A percentile compares a stretch with the other conserved stretches of the same genome.
These are phyloP conservation scores for Galeopsomyia nigrocyanea DNA, from an alignment of 2,888 invertebrate species.

Conservation along the genomic window DNA sequence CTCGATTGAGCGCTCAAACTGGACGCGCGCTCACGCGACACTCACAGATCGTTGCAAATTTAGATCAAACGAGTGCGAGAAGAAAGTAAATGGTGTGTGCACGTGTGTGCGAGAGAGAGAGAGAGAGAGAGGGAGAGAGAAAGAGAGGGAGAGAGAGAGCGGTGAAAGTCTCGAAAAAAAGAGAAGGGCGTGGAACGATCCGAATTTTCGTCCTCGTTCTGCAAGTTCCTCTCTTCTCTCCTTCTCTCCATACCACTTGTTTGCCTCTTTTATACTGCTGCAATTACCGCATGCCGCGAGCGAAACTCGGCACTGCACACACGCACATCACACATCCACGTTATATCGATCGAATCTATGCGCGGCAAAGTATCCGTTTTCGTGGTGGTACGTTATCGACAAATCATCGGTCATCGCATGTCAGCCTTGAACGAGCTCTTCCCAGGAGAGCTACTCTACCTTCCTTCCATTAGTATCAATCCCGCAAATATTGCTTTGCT, in stretches of 20 bases:
- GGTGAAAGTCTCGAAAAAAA: not conserved
- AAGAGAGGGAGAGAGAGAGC: slow-evolving; percentile 2
- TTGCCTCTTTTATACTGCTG: not conserved
- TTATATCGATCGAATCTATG: too few relatives aligned
- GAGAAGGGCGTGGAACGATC: not conserved
- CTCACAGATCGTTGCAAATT: not conserved
- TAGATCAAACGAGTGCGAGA: not conserved
- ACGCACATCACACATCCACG: too few relatives aligned
- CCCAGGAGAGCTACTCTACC: too few relatives aligned
- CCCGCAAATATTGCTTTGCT: too few relatives aligned
- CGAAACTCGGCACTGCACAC: too few relatives aligned
- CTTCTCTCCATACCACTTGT: not conserved
- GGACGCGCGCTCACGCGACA: not conserved
- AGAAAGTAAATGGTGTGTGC: not conserved
- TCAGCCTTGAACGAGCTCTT: too few relatives aligned
- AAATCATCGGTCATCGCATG: too few relatives aligned
- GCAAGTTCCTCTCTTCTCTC: slow-evolving; percentile 1
- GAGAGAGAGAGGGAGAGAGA: not conserved
- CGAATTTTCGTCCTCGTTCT: not conserved
- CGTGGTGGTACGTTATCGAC: too few relatives aligned
- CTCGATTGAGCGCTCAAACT: slow-evolving; percentile 30
- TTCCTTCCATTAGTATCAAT: too few relatives aligned
- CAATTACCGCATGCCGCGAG: not conserved
- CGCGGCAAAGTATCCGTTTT: too few relatives aligned
- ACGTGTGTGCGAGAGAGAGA: not conserved